Conservation (phyloP, 2,888 invertebrate species). For the Spicauda simplicius region DNA sequence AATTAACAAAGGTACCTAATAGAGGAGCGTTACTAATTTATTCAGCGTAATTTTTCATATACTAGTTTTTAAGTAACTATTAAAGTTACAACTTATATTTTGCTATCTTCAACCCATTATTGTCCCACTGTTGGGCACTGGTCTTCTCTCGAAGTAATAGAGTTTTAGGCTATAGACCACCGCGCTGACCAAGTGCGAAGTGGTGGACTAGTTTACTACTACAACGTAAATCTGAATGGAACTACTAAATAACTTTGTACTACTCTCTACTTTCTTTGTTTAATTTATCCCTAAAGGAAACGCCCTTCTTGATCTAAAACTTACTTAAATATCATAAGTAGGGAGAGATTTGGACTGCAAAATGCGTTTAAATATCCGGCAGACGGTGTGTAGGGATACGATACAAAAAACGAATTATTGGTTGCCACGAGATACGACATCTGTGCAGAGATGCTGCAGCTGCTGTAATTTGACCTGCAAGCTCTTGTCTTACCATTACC, state of each 20-base stretch:
- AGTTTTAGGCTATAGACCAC: too few species aligned
- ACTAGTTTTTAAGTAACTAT: too few species aligned
- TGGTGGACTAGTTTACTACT: too few species aligned
- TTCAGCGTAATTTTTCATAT: too few species aligned
- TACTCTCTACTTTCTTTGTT: too few species aligned
- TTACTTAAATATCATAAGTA: not conserved
- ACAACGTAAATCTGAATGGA: too few species aligned
- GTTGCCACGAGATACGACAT: slow-evolving; percentile 43
- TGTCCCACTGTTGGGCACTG: too few species aligned
- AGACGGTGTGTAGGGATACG: not conserved
- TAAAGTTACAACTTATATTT: too few species aligned
- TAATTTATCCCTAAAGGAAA: not conserved
- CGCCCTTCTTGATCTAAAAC: not conserved
- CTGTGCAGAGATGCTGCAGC: slow-evolving; percentile 41
- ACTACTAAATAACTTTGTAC: not conserved
- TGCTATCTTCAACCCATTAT: too few species aligned
- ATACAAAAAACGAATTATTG: slow-evolving; percentile 32
- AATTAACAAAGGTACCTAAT: not conserved
- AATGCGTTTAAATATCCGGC: slow-evolving; percentile 13
- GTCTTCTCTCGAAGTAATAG: too few species aligned
- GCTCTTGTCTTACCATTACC: slow-evolving; percentile 46
- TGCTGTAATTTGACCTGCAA: slow-evolving; percentile 44
- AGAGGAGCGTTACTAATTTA: too few species aligned
- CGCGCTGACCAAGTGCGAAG: too few species aligned
- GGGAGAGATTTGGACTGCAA: not conserved